A percentile compares a stretch with the other conserved stretches of the same genome.
These are phyloP conservation scores for Scaptodrosophila lebanonensis DNA, from an alignment of 1,140 invertebrate species.

Conservation along the genomic window DNA sequence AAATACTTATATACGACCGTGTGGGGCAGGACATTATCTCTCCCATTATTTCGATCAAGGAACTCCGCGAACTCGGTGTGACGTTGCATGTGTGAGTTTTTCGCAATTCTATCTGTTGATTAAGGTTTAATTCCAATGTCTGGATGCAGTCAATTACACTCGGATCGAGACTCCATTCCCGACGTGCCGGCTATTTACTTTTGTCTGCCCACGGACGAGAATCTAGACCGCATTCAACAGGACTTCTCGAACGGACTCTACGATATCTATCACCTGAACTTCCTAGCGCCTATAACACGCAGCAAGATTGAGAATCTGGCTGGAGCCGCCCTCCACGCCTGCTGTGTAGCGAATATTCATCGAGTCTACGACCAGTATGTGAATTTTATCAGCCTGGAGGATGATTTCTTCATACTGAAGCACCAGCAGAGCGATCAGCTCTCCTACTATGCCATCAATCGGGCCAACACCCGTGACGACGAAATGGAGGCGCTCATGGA, in stretches of 20 bases:
- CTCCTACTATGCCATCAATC: slow-evolving; percentile 97
- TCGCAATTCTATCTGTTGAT: neutral
- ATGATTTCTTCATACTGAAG: slow-evolving; percentile 96
- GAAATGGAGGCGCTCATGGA: slow-evolving; percentile 98
- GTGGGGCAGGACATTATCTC: slow-evolving; percentile 99
- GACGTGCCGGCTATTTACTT: slow-evolving; percentile 99
- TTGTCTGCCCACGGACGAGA: slow-evolving; percentile 97
- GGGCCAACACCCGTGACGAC: slow-evolving; percentile 95
- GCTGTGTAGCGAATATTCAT: slow-evolving; percentile 92
- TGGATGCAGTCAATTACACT: slow-evolving; percentile 87
- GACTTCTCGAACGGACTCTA: slow-evolving; percentile 95
- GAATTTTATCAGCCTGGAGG: slow-evolving; percentile 98
- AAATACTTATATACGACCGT: slow-evolving; percentile 96
- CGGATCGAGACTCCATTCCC: slow-evolving; percentile 95
- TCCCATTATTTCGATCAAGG: slow-evolving; percentile 96
- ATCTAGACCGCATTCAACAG: slow-evolving; percentile 94
- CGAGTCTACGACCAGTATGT: slow-evolving; percentile 99
- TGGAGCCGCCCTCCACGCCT: slow-evolving; percentile 90
- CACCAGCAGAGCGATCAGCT: slow-evolving; percentile 93
- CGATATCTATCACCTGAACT: slow-evolving; percentile 97
- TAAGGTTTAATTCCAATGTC: neutral
- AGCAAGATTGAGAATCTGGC: slow-evolving; percentile 98
- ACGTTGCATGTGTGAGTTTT: slow-evolving; percentile 95
- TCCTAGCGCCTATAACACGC: slow-evolving; percentile 96
- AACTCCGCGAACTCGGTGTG: slow-evolving; percentile 95